Base-by-base conservation (phyloP, 2,113 vertebrate species). In the Ceyx cyanopectus region DNA sequence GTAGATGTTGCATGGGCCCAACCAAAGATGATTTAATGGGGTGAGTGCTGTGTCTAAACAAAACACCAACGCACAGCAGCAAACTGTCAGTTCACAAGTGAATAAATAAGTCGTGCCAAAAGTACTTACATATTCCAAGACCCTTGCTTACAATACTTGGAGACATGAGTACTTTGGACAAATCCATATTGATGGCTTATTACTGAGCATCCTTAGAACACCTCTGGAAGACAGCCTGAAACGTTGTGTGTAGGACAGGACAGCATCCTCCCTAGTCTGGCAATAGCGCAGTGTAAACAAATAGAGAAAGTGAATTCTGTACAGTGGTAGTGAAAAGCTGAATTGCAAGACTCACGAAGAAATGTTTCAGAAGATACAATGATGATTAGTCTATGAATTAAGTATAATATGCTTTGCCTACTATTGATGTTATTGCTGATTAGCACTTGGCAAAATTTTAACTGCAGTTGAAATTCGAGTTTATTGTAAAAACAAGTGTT, bases 361-460 rank as follows among this genome's bases (percentile, higher is more conserved):
- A 76, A 54, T 3, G 6, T 72, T 80, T 84, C 41, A 48, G 43
- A 84, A 60, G 54, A 37, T 32, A 45, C 5, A 68, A 74, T 10
- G 22, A 60, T 67, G 30, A 77, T 81, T 73, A 67, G 56, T 67
- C 75, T 76, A 26, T 75, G 78, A 75, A 54, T 60, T 26, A 87
- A 81, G 14, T 76, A 43, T 30, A 16, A 8, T 67, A 30, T 67
- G n/a, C 54, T 94, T 83, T 91, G 68, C 68, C 51, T 87, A 8
- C 54, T 87, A 40, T 50, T 65, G 87, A 86, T 89, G 89, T 86
- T 12, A 67, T 58, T 90, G 70, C 86, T 81, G 81, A 89, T 90
- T 77, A 89, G 60, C 79, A 57, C 58, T 83, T 85, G 46, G 63
- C 63, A 84, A 78, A 18, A 81, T 32, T n/a, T 73, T 86, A 82